Evolutionary conservation across 2,888 invertebrate genomes (phyloP).

Genomic region (Dryococelus australis): DNA sequence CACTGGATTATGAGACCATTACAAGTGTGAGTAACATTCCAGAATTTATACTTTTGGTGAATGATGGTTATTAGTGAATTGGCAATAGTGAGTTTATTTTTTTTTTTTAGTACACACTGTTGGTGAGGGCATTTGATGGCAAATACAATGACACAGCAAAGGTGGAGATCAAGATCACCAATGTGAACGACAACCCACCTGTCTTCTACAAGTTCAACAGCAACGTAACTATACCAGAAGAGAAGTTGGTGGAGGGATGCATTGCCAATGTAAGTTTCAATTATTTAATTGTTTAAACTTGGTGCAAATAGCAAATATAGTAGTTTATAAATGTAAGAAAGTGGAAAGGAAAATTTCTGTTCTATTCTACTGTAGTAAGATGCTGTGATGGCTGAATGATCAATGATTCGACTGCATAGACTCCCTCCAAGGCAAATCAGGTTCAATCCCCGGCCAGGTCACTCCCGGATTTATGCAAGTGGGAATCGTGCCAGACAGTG

Average conservation of each 20-base stretch:
- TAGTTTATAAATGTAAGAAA: no score
- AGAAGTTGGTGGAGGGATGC: slow-evolving; percentile 71
- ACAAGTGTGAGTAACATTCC: slow-evolving; percentile 59
- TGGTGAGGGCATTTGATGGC: slow-evolving; percentile 85
- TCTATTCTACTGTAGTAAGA: no score
- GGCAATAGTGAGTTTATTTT: not conserved
- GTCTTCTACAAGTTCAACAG: slow-evolving; percentile 76
- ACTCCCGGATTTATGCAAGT: no score
- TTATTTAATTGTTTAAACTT: not conserved
- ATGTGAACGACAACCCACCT: slow-evolving; percentile 94
- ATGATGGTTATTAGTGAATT: no score
- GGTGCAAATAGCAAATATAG: no score
- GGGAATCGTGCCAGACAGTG: no score
- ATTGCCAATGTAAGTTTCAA: slow-evolving; percentile 66
- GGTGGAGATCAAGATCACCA: slow-evolving; percentile 84
- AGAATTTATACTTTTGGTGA: not conserved
- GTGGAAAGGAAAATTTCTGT: no score
- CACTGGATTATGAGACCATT: slow-evolving; percentile 83
- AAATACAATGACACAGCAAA: slow-evolving; percentile 81
- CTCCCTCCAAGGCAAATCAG: no score
- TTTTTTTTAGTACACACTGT: slow-evolving; percentile 74
- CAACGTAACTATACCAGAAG: slow-evolving; percentile 78
- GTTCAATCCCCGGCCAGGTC: no score
- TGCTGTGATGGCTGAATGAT: no score
- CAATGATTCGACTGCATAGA: no score